Evolutionary conservation across 2,888 invertebrate species (phyloP), one percentile per base, ranked within the genome.

Genomic region (Mimachlamys varia): DNA sequence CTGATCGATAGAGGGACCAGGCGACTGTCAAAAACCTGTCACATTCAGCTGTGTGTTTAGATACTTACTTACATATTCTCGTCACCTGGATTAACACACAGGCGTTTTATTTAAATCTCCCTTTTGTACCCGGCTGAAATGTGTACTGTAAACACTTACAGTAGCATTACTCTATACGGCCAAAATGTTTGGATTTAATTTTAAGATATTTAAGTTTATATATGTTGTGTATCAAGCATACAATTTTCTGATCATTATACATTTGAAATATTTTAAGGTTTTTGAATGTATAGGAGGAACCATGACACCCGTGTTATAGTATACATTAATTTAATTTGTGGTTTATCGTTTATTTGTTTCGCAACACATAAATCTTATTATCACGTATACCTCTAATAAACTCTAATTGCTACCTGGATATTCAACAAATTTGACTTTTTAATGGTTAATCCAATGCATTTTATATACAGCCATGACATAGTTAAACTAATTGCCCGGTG

Each of bases 81-180:
- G 76, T 76, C 76, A 76, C 76, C 76, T 33, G 76, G 76, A 76
- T 76, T 76, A 76, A 76, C 76, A 76, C 76, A 76, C 76, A 76
- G 33, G 76, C 76, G 76, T 76, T 76, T 76, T 76, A 76, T 76
- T 27, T 76, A 76, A 76, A 76, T 76, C 76, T 76, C 76, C 62
- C 76, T 76, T 76, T 76, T 76, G 33, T 76, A 76, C 76, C 76
- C 27, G 76, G 27, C 27, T 10, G 27, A 76, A 76, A 76, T 76
- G 76, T 76, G 76, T 76, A 76, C 76, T 33, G 33, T 33, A 33
- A 76, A 76, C 76, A 76, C 76, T 76, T 76, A 76, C 22, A n/a
- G n/a, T n/a, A n/a, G n/a, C 7, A 13, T 13, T 76, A 76, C 76
- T 33, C 76, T 76, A 76, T 76, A 33, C 27, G 76, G 33, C 0